Conservation (phyloP, 2,888 invertebrate species). For the Hyppa rectilinea region DNA sequence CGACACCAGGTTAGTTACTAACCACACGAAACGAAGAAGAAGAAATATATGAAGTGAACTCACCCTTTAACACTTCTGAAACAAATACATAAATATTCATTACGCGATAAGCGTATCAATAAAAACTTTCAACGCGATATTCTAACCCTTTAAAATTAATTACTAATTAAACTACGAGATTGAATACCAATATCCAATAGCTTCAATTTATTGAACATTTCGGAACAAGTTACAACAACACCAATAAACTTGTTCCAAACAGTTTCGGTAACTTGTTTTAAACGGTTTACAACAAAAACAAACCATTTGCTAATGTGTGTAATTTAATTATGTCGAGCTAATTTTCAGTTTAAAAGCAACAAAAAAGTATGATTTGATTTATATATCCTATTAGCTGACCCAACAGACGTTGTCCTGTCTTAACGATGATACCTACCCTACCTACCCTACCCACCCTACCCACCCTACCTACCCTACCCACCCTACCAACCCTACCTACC, state of each 20-base stretch:
- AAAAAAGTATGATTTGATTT: background rate
- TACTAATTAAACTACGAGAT: background rate
- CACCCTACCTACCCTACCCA: too few species aligned
- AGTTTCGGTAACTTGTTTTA: slow-evolving; percentile 16
- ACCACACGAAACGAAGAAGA: too few species aligned
- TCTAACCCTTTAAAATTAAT: background rate
- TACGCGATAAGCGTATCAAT: background rate
- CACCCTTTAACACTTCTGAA: background rate
- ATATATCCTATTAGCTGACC: too few species aligned
- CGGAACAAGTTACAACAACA: slow-evolving; percentile 25
- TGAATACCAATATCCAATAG: background rate
- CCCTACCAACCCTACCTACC: too few species aligned
- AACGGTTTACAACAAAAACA: slow-evolving; percentile 18
- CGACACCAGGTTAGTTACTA: too few species aligned
- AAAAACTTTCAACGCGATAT: background rate
- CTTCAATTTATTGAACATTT: slow-evolving; percentile 14
- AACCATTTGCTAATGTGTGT: slow-evolving; percentile 7
- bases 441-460: too few species aligned
- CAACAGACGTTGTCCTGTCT: too few species aligned
- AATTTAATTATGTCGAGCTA: background rate
- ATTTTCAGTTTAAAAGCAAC: background rate
- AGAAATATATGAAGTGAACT: too few species aligned
- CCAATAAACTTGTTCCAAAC: slow-evolving; percentile 25
- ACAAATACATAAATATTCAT: background rate
- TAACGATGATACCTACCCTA: too few species aligned